These are phyloP conservation scores for Onychomys arenicola DNA, from an alignment of 2,797 vertebrate genomes.

Conservation along the genomic window DNA sequence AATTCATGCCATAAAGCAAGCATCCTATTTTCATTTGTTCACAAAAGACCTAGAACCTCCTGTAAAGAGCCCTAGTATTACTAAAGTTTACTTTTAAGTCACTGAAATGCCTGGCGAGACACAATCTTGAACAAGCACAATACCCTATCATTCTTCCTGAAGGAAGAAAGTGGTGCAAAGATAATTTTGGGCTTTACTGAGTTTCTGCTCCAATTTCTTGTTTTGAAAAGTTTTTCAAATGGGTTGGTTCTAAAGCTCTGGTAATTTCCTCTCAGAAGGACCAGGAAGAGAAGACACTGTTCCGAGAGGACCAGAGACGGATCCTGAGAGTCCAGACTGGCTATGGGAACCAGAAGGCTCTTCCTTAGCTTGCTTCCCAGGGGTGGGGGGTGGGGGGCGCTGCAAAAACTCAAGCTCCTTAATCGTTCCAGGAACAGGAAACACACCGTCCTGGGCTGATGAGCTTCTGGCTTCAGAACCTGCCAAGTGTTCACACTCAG, in stretches of 20 bases:
- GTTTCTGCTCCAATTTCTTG: conserved; percentile 18
- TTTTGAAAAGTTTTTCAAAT: conserved; percentile 30
- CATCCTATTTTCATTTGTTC: background rate
- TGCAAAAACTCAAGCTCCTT: background rate
- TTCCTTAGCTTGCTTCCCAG: background rate
- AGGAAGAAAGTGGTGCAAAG: background rate
- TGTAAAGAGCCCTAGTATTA: background rate
- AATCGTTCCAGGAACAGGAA: background rate
- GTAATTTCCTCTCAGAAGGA: background rate
- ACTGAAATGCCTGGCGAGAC: background rate
- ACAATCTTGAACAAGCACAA: background rate
- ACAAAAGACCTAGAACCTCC: conserved; percentile 59
- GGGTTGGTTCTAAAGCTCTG: background rate
- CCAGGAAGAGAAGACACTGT: background rate
- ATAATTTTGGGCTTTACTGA: background rate
- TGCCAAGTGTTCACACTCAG: background rate
- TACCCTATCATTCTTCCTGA: background rate
- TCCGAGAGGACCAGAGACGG: background rate
- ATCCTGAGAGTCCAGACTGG: background rate
- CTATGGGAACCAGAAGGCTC: background rate
- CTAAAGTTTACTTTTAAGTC: conserved; percentile 23
- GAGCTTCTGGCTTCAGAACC: background rate
- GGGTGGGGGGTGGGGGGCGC: background rate
- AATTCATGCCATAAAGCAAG: conserved; percentile 58
- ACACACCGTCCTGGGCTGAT: accelerated